phyloP scores from a whole-genome alignment of 2,797 vertebrate genomes.

The Platyrinchus mystaceus region DNA sequence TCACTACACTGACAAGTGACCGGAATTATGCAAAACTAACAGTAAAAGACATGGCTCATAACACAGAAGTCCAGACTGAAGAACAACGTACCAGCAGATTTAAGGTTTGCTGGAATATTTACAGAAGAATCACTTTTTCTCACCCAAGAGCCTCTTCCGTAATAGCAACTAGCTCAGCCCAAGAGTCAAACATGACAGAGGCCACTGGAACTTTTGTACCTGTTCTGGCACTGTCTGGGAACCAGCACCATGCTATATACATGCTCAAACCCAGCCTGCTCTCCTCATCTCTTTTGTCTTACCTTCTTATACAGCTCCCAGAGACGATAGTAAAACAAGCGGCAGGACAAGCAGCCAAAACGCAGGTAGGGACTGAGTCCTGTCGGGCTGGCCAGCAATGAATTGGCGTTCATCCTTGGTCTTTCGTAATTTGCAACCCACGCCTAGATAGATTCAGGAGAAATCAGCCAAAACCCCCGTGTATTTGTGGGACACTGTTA shows the following conservation, averaged over 20 bases:
- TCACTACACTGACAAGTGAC: not conserved
- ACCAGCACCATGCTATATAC: not conserved
- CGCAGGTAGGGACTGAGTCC: constrained; percentile 96
- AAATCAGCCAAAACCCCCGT: not conserved
- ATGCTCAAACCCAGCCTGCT: not conserved
- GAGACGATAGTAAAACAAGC: constrained; percentile 93
- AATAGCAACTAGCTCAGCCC: not conserved
- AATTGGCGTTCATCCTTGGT: constrained; percentile 88
- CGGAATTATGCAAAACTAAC: not conserved
- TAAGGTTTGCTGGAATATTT: not conserved
- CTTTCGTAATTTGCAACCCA: constrained; percentile 94
- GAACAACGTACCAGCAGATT: not conserved
- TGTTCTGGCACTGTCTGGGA: not conserved
- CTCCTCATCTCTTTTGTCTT: not conserved
- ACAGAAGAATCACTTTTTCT: not conserved
- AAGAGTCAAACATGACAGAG: not conserved
- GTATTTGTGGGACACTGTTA: not conserved
- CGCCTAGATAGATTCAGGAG: constrained; percentile 76
- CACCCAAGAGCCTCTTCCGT: not conserved
- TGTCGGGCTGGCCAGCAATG: constrained; percentile 90
- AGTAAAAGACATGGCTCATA: not conserved
- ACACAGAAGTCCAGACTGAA: not conserved
- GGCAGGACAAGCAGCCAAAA: constrained; percentile 93
- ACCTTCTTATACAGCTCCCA: constrained; percentile 96
- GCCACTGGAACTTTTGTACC: not conserved